Evolutionary conservation across 92 coral and sea anemone genomes (phyloP), one percentile per base, ranked within the genome.

Genomic region (Bergia sp.): DNA sequence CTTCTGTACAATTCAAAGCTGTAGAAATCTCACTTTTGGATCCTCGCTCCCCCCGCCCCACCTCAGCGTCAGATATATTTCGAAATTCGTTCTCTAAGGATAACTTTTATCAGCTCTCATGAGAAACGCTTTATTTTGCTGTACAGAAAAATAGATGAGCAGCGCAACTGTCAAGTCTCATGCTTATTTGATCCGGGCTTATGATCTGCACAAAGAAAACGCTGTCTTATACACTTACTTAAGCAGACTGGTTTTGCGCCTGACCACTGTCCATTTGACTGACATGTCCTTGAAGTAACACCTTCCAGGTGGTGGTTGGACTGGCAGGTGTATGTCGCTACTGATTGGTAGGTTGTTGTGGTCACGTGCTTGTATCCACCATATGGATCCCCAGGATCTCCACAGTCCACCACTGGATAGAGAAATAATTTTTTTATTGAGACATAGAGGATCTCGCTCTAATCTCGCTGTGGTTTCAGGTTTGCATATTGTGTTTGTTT

Each of bases 231-330:
- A 37, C 76, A 72, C 20, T 65, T 91, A 95, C 99, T 95, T 81
- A 97, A 80, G 80, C 99, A 97, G 65, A 94, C 91, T 16, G 99
- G 99, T 74, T 91, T 90, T 20, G 89, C 50, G 36, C 89, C 95
- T 73, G 97, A 92, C 99, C 99, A 97, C 38, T 74, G 72, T n/a
- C 98, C 99, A 87, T 91, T 69, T 18, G 90, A 96, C 73, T 89
- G 89, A 80, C 99, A 97, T 0, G 69, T 87, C n/a, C 92, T 96
- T 41, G 93, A 86, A 10, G 82, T 80, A 45, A 92, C 94, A 3
- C 99, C 99, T 88, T 97, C 98, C 21, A 97, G 92, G 38, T 97
- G 99, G 76, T 97, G 99, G 29, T 92, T 45, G 11, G 95, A 45
- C 58, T 92, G 85, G 77, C 99, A 97, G 0, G 95, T 94, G 92